These are phyloP conservation scores for Palythoa grandis DNA, from an alignment of 92 coral and sea anemone genomes.

Conservation along the genomic window DNA sequence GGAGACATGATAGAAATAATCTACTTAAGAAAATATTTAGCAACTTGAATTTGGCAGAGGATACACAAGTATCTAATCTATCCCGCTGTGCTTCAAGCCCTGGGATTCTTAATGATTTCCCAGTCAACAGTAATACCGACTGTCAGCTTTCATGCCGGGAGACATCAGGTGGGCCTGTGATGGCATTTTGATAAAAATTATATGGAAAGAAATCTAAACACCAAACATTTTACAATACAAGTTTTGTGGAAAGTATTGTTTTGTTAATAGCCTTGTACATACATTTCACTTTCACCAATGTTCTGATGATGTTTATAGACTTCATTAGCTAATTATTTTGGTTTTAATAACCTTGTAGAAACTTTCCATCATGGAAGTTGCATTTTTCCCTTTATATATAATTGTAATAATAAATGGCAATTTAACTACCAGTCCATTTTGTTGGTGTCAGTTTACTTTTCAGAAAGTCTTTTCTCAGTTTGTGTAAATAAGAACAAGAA, in stretches of 20 bases:
- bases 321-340: not conserved
- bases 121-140: constrained; percentile 7
- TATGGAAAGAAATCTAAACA: not conserved
- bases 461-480: too few relatives aligned
- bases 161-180: constrained; percentile 8
- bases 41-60: constrained; percentile 10
- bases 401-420: too few relatives aligned
- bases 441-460: too few relatives aligned
- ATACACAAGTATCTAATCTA: constrained; percentile 36
- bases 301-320: too few relatives aligned
- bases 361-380: too few relatives aligned
- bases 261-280: not conserved
- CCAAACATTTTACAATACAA: not conserved
- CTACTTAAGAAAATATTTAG: constrained; percentile 19
- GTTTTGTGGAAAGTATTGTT: not conserved
- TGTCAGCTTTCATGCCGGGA: constrained; percentile 32
- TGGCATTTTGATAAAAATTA: constrained; percentile 27
- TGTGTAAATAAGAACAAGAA: too few relatives aligned
- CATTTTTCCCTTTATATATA: too few relatives aligned
- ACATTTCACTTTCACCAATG: not conserved
- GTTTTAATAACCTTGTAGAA: not conserved
- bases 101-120: constrained; percentile 51
- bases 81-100: constrained; percentile 94
- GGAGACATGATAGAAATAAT: constrained; percentile 28
- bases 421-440: too few relatives aligned